Base-by-base conservation (phyloP, 2,888 invertebrate species). In the Pristionchus japonicus region DNA sequence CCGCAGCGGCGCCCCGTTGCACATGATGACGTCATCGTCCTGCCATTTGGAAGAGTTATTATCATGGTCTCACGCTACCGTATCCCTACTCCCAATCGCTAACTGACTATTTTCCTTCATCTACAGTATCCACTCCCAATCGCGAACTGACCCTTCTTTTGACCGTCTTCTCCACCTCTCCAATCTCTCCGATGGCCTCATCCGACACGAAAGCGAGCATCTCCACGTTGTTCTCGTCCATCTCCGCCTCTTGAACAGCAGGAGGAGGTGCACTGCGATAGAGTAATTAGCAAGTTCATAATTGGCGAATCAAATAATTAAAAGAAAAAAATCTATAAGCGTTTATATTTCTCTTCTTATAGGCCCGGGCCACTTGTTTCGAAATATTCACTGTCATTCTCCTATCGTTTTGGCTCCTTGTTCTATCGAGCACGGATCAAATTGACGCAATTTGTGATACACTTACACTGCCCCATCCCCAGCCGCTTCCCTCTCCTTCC, bases 181-280 rank as follows among this genome's bases (percentile, higher is more conserved):
- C 91, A 23, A 91, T 88, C 23, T 87, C n/a, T 47, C 90, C 90
- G 34, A 90, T 89, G 0, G 89, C 89, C 64, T 89, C 89, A 52
- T 92, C 89, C 3, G 88, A 83, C 15, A 90, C 92, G 43, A 92
- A 92, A 15, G 89, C 89, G 11, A 92, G 88, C 20, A 57, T 57
- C 11, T 43, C 49, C 20, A 9, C 86, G 43, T 17, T 17, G 67
- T 77, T 77, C 77, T 43, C 77, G 27, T 77, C 34, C 37, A 43
- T 43, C 43, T 43, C 11, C 43, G 43, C 67, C 67, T 31, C 31
- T 67, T 34, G 67, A 11, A n/a, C n/a, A n/a, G n/a, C 4, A 20
- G n/a, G 31, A 4, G 31, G 11, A 31, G 64, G 67, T 2, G 34
- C 67, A 34, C 67, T 34, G 34, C 31, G 67, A 67, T 43, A n/a